These are phyloP conservation scores for Lymantria dispar DNA, from an alignment of 2,888 invertebrate genomes.

Conservation along the genomic window DNA sequence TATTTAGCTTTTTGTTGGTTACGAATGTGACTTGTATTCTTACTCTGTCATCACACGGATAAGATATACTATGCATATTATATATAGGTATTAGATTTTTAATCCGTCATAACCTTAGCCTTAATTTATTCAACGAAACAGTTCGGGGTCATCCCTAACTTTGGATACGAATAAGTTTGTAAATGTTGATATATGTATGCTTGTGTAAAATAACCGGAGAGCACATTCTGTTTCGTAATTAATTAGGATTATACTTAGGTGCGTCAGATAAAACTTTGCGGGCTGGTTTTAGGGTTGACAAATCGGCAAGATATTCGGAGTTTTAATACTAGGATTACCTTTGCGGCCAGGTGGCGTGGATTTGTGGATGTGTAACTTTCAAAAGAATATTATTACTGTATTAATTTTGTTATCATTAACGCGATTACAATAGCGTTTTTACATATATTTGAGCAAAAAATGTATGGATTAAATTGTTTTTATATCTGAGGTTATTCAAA, in stretches of 20 bases:
- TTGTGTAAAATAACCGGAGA: slow-evolving; percentile 45
- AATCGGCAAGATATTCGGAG: slow-evolving; percentile 8
- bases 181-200: no score
- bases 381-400: no score
- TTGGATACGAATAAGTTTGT: neutral
- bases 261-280: slow-evolving; percentile 67
- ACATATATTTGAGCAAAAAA: no score
- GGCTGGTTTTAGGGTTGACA: slow-evolving; percentile 35
- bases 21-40: no score
- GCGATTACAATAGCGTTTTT: no score
- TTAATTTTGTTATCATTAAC: no score
- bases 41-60: no score
- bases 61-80: no score
- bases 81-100: no score
- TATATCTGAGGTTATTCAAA: no score
- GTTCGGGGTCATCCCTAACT: slow-evolving; percentile 4
- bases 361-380: neutral
- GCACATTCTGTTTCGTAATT: slow-evolving; percentile 66
- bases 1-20: no score
- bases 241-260: slow-evolving; percentile 68
- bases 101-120: neutral
- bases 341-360: neutral
- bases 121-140: slow-evolving; percentile 7
- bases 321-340: slow-evolving; percentile 10
- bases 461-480: no score